phyloP scores from a whole-genome alignment of 92 coral and sea anemone genomes.

The Ricordea florida region DNA sequence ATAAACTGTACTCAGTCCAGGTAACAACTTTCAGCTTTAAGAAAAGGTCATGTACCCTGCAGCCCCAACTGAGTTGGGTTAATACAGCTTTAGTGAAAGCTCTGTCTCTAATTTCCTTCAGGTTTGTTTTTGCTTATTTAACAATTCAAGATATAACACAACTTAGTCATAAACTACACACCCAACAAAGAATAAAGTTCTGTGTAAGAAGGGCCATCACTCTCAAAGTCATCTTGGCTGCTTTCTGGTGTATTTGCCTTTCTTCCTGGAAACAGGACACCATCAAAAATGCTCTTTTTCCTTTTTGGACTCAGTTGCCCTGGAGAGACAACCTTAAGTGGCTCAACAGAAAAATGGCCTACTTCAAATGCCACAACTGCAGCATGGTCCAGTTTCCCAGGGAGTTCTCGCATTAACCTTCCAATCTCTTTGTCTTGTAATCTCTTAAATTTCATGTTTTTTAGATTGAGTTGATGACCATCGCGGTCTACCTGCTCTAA shows the following conservation, averaged over 20 bases:
- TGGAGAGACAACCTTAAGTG: conserved; percentile 58
- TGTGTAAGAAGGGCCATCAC: background rate
- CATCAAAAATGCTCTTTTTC: background rate
- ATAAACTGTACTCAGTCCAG: too few species aligned
- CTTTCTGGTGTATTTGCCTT: background rate
- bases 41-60: too few species aligned
- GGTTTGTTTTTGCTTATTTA: too few species aligned
- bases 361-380: conserved; percentile 98
- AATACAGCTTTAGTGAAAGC: too few species aligned
- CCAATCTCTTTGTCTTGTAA: conserved; percentile 60
- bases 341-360: conserved; percentile 81
- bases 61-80: too few species aligned
- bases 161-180: too few species aligned
- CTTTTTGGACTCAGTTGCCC: conserved; percentile 24
- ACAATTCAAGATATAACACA: too few species aligned
- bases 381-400: conserved; percentile 97
- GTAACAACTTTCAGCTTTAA: too few species aligned
- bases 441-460: conserved; percentile 30
- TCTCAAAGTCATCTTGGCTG: background rate
- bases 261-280: background rate
- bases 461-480: conserved; percentile 11
- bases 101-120: too few species aligned
- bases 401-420: conserved; percentile 66
- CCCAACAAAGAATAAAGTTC: conserved; percentile 26
- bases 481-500: conserved; percentile 67